Evolutionary conservation across 1,140 invertebrate genomes (phyloP), one percentile per base, ranked within the genome.

Genomic region (Papilio glaucus): DNA sequence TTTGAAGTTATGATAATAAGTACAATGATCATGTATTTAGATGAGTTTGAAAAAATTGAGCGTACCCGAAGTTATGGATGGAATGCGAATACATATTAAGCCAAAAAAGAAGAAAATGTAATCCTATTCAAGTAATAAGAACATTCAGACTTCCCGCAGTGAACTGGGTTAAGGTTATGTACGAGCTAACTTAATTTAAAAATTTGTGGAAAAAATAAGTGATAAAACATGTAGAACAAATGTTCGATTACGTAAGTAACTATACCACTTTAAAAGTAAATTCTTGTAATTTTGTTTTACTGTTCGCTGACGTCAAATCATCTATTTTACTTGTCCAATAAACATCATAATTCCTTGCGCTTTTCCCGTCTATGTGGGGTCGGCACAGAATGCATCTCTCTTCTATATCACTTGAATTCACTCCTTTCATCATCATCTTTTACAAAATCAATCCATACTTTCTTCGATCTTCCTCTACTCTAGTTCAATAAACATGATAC

Each of bases 131-230:
- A 38, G 37, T 65, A 65, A 39, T 24, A 57, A 24, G 62, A 39
- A 65, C 62, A 65, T 65, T 65, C 37, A 65, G 62, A 65, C 62
- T 65, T 65, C 62, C 38, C 62, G 62, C 62, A 65, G 62, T 38
- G 62, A 39, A 65, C 18, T 65, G 24, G 62, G 62, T 65, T 39
- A 39, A 65, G 62, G 38, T 39, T 65, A 65, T 39, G 38, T 38
- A 57, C 49, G 42, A 45, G 49, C 49, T 57, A 57, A 57, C 49
- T 57, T 57, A 57, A 57, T 57, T 57, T 57, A 57, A 57, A 57
- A 57, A 26, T 57, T 57, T 57, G 49, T 57, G 49, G 49, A 33
- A 33, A 33, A 33, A 57, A 57, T 57, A 57, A 57, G 49, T 57
- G 49, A 57, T 57, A 57, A 57, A 57, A 21, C 49, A 57, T 57